Percentiles rank a stretch among this genome's conserved stretches.
These are phyloP conservation scores for Camelus dromedarius DNA, from an alignment of 2,113 vertebrate genomes.

Conservation along the genomic window DNA sequence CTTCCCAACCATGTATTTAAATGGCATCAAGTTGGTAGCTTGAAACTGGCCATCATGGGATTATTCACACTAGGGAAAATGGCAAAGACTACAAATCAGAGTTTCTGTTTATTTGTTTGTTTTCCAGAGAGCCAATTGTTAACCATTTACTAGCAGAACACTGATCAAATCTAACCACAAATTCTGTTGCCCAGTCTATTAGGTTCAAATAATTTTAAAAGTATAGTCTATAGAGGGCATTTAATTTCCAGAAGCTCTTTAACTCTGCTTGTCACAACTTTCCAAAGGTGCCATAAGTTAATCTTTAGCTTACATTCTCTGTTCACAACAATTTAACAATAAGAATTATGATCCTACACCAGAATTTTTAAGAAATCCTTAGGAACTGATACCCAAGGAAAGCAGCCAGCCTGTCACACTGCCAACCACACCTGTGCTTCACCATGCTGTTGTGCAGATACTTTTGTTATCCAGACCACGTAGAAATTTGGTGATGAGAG, in stretches of 20 bases:
- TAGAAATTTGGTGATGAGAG: not conserved
- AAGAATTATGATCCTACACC: not conserved
- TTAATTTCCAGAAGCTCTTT: not conserved
- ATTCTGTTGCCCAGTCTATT: not conserved
- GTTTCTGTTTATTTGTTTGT: not conserved
- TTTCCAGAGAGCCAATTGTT: not conserved
- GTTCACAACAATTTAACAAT: not conserved
- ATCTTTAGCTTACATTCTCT: conserved; percentile 21
- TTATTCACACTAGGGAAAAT: not conserved
- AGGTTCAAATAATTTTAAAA: conserved; percentile 1
- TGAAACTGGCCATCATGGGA: not conserved
- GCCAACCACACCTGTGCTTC: not conserved
- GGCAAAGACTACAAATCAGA: not conserved
- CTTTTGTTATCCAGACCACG: not conserved
- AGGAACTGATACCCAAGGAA: not conserved
- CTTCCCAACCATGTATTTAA: not conserved
- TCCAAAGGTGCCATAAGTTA: not conserved
- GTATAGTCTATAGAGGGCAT: not conserved
- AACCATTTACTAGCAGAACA: not conserved
- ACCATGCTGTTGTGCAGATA: not conserved
- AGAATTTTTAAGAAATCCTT: not conserved
- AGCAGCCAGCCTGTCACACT: not conserved
- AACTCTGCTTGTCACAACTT: not conserved
- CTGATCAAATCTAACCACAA: not conserved
- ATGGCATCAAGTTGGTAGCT: not conserved